phyloP scores from a whole-genome alignment of 30 jellyfish, hydroid and myxozoan genomes.

The Mastigias papua region DNA sequence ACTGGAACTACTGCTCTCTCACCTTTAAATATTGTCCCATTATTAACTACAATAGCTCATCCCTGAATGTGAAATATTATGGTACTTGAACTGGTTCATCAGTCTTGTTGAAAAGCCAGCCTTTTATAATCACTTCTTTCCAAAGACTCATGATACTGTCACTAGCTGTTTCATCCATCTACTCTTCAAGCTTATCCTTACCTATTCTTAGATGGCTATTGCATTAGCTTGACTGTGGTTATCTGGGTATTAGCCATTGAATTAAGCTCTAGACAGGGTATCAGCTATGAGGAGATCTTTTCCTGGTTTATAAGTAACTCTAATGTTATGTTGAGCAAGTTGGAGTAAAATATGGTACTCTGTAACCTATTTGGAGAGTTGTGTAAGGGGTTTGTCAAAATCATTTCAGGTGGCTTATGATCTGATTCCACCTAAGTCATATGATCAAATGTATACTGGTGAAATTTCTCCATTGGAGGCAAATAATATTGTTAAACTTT shows the following conservation, averaged over 20 bases:
- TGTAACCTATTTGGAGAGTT: background rate
- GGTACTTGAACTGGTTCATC: conserved; percentile 6
- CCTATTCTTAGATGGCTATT: background rate
- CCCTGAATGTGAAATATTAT: background rate
- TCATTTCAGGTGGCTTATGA: conserved; percentile 31
- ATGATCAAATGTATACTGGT: conserved; percentile 9
- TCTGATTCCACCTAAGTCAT: conserved; percentile 31
- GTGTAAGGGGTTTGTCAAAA: conserved; percentile 11
- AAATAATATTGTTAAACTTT: too few relatives aligned
- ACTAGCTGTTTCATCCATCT: background rate
- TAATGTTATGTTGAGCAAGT: background rate
- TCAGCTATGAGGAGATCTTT: background rate
- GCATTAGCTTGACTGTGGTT: background rate
- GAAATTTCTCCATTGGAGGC: conserved; percentile 13
- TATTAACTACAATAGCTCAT: background rate
- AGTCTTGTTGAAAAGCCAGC: conserved; percentile 31
- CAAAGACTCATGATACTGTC: background rate
- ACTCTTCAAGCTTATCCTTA: background rate
- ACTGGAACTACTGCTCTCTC: conserved; percentile 28
- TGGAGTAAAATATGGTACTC: too few relatives aligned
- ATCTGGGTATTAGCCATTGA: background rate
- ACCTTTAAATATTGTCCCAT: background rate
- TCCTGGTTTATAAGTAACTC: background rate
- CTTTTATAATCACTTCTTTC: conserved; percentile 29
- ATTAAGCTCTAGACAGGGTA: background rate